Evolutionary conservation across 2,797 vertebrate genomes (phyloP).

Genomic region (Semaprochilodus insignis): DNA sequence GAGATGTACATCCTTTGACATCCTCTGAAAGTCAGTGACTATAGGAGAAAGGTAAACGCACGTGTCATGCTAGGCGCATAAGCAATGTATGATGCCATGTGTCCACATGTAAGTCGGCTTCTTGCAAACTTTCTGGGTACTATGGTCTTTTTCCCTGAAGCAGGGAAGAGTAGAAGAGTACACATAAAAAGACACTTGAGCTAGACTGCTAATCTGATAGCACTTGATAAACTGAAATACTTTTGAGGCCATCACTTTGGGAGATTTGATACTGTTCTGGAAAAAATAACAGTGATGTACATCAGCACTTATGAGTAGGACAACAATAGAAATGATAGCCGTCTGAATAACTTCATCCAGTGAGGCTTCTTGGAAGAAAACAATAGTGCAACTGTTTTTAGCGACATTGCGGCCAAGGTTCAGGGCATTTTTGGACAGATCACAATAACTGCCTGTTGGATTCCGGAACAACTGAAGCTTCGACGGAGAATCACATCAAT

Average conservation of each 20-base stretch:
- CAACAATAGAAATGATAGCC: constrained; percentile 12
- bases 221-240: constrained; percentile 28
- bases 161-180: background rate
- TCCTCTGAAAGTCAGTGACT: background rate
- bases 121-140: background rate
- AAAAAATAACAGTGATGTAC: constrained; percentile 38
- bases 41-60: constrained; percentile 11
- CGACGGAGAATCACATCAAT: background rate
- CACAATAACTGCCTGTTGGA: constrained; percentile 13
- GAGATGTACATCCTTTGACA: background rate
- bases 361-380: constrained; percentile 22
- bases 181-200: background rate
- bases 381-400: constrained; percentile 37
- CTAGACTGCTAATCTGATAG: constrained; percentile 29
- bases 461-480: background rate
- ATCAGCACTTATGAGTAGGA: constrained; percentile 21
- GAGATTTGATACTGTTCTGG: constrained; percentile 35
- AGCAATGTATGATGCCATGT: background rate
- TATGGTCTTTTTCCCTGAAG: background rate
- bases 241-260: constrained; percentile 17
- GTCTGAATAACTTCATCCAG: constrained; percentile 29
- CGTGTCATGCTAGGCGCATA: constrained; percentile 4
- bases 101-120: background rate
- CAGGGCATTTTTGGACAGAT: constrained; percentile 29
- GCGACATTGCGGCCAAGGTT: constrained; percentile 18